These are phyloP conservation scores for Anguilla japonica DNA, from an alignment of 2,113 vertebrate species.

Conservation along the genomic window DNA sequence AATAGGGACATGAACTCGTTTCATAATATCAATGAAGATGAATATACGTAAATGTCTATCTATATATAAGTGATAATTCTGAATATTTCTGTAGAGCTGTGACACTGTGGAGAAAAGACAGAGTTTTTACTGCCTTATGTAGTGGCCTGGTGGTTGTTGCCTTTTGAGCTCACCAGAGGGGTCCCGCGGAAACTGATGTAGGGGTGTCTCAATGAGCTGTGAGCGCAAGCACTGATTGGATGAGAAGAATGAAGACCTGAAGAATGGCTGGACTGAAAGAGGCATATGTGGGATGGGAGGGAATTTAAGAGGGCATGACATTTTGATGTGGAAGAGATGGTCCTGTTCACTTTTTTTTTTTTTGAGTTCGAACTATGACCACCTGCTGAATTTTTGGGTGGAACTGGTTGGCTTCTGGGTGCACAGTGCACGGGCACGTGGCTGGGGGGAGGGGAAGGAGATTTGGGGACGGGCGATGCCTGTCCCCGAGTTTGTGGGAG, in stretches of 20 bases:
- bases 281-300: not conserved
- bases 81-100: constrained; percentile 26
- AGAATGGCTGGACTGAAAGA: not conserved
- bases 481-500: not conserved
- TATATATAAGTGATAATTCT: constrained; percentile 35
- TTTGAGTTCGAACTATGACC: constrained; percentile 28
- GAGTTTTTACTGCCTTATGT: constrained; percentile 41
- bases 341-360: constrained; percentile 26
- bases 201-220: not conserved
- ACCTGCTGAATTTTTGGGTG: constrained; percentile 26
- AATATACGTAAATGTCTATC: constrained; percentile 20
- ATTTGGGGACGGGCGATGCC: not conserved
- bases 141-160: constrained; percentile 30
- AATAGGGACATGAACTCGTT: constrained; percentile 6
- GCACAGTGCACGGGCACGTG: constrained; percentile 24
- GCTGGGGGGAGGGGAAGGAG: not conserved
- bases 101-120: constrained; percentile 24
- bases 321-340: constrained; percentile 16
- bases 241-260: not conserved
- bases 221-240: not conserved
- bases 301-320: not conserved
- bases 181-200: not conserved
- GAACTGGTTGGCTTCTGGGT: constrained; percentile 24
- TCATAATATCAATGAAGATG: constrained; percentile 24
- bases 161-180: constrained; percentile 26